Percentiles rank a stretch among this genome's conserved stretches.
Conservation (phyloP, 2,113 vertebrate genomes). For the Cryptotis parvus region DNA sequence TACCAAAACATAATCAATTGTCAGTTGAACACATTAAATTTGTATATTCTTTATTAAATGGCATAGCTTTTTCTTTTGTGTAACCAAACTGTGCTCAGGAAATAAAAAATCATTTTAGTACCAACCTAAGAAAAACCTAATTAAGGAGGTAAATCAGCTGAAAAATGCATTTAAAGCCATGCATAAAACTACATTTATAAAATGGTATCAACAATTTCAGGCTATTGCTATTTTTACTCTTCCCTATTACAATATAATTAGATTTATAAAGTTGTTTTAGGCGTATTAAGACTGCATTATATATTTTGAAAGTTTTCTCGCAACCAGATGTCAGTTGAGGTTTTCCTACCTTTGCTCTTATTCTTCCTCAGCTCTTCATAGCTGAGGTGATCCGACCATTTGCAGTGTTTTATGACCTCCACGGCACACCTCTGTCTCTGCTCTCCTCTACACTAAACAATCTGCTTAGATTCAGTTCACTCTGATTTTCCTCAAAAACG, state of each 20-base stretch:
- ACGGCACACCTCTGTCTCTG: background rate
- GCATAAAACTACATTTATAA: background rate
- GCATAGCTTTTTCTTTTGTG: background rate
- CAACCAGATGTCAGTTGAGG: background rate
- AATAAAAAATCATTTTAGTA: constrained; percentile 20
- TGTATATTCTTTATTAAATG: background rate
- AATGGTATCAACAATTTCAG: background rate
- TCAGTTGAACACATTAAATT: background rate
- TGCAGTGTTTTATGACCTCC: background rate
- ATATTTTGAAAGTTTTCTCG: background rate
- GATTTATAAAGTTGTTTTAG: background rate
- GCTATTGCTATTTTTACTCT: accelerated
- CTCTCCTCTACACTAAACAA: background rate
- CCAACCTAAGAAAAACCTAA: background rate
- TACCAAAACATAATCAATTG: background rate
- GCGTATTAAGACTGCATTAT: background rate
- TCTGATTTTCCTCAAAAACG: background rate
- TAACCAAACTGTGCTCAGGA: background rate
- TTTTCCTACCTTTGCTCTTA: background rate
- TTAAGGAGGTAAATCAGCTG: constrained; percentile 15
- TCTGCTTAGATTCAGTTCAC: accelerated
- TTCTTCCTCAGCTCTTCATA: too few species aligned
- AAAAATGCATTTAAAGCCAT: constrained; percentile 23
- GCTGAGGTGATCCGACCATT: too few species aligned
- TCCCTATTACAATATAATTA: background rate